A percentile compares a stretch with the other conserved stretches of the same genome.
Conservation (phyloP, 1,140 invertebrate genomes). For the Odontomachus brunneus region DNA sequence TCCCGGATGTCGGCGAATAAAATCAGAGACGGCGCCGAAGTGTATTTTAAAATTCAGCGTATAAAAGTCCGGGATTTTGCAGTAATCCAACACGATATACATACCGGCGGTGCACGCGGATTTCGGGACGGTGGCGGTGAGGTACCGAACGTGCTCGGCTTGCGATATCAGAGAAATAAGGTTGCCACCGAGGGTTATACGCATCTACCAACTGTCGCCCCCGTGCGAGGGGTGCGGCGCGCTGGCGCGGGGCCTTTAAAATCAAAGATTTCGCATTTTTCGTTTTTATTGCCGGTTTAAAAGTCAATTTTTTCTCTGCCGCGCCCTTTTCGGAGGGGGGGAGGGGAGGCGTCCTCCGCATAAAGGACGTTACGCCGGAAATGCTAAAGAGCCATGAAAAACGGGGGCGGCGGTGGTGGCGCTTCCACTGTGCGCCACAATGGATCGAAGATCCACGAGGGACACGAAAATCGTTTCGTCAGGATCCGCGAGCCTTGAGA, state of each 20-base stretch:
- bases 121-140: slow-evolving; percentile 69
- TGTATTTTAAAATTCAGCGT: slow-evolving; percentile 71
- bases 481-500: slow-evolving; percentile 73
- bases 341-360: slow-evolving; percentile 56
- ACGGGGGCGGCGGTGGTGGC: slow-evolving; percentile 37
- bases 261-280: slow-evolving; percentile 82
- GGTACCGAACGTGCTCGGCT: slow-evolving; percentile 81
- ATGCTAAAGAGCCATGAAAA: slow-evolving; percentile 71
- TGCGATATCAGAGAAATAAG: slow-evolving; percentile 82
- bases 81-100: slow-evolving; percentile 73
- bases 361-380: slow-evolving; percentile 72
- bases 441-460: slow-evolving; percentile 69
- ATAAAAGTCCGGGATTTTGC: slow-evolving; percentile 76
- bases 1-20: slow-evolving; percentile 31
- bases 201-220: slow-evolving; percentile 83
- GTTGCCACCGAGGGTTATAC: slow-evolving; percentile 78
- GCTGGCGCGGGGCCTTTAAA: slow-evolving; percentile 69
- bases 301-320: slow-evolving; percentile 81
- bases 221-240: slow-evolving; percentile 34
- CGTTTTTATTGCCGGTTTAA: slow-evolving; percentile 85
- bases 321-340: slow-evolving; percentile 25
- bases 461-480: slow-evolving; percentile 79
- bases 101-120: slow-evolving; percentile 54
- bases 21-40: slow-evolving; percentile 42
- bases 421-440: slow-evolving; percentile 49